phyloP scores from a whole-genome alignment of 2,797 vertebrate species.

The Urosaurus nigricauda region DNA sequence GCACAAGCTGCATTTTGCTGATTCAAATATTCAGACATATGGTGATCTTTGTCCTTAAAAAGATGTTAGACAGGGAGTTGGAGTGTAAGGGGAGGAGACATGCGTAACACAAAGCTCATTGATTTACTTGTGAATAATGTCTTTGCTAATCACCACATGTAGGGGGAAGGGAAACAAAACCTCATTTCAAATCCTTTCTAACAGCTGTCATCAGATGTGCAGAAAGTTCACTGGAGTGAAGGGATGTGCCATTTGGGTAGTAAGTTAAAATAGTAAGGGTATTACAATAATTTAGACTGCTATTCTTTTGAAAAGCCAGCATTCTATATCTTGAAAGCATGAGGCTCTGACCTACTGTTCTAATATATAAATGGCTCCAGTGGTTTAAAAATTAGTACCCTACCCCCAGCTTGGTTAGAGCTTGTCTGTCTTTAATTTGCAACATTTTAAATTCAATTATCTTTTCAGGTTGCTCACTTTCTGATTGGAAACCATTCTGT shows the following conservation, averaged over 20 bases:
- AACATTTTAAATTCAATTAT: slow-evolving; percentile 13
- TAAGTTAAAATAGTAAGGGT: neutral
- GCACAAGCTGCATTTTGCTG: neutral
- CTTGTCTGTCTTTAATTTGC: neutral
- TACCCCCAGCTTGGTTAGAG: neutral
- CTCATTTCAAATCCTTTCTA: neutral
- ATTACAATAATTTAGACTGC: neutral
- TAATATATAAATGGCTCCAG: neutral
- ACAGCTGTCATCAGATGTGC: neutral
- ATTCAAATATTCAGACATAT: neutral
- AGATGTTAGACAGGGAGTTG: neutral
- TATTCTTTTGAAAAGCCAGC: neutral
- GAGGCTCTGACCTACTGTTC: neutral
- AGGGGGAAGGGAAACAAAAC: neutral
- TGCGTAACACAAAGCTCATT: neutral
- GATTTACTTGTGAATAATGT: neutral
- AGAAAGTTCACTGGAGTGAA: neutral
- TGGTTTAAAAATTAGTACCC: neutral
- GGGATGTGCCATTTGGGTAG: neutral
- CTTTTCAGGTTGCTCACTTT: neutral
- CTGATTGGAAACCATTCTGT: too few relatives aligned
- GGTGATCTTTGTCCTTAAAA: neutral
- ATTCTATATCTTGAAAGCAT: neutral
- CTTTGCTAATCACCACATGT: neutral
- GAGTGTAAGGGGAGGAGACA: neutral